These are phyloP conservation scores for Macroramphosus scolopax DNA, from an alignment of 2,797 vertebrate genomes.

Conservation along the genomic window DNA sequence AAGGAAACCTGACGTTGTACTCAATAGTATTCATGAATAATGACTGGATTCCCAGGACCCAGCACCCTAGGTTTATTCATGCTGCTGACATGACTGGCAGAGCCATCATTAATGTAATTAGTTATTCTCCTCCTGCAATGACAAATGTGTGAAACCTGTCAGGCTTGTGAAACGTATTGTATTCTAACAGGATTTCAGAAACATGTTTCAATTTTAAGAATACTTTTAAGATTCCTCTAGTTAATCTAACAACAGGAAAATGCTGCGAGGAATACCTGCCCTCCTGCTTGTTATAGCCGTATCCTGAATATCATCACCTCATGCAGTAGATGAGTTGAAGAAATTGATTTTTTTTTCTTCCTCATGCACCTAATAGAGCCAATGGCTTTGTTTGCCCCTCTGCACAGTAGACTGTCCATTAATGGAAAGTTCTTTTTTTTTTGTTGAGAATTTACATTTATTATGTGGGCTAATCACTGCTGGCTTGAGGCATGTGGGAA, in stretches of 20 bases:
- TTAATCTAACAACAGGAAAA: slow-evolving; percentile 1
- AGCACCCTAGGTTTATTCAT: background rate
- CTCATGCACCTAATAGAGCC: slow-evolving; percentile 39
- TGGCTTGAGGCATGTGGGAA: slow-evolving; percentile 60
- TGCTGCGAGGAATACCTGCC: slow-evolving; percentile 38
- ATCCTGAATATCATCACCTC: slow-evolving; percentile 42
- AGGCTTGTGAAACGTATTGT: background rate
- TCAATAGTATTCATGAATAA: too few species aligned
- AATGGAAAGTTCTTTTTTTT: slow-evolving; percentile 33
- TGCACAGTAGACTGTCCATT: slow-evolving; percentile 31
- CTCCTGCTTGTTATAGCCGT: slow-evolving; percentile 40
- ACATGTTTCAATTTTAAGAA: too few species aligned
- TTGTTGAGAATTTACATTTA: slow-evolving; percentile 55
- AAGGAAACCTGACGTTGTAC: too few species aligned
- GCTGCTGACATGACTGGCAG: background rate
- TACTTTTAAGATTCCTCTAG: too few species aligned
- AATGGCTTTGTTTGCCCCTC: slow-evolving; percentile 22
- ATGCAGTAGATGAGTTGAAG: slow-evolving; percentile 45
- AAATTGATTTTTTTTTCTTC: slow-evolving; percentile 28
- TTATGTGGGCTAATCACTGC: slow-evolving; percentile 67
- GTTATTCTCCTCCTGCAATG: too few species aligned
- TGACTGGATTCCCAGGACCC: too few species aligned
- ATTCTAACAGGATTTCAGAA: too few species aligned
- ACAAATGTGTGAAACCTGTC: background rate
- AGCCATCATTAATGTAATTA: background rate